A percentile compares a stretch with the other conserved stretches of the same genome.
phyloP scores from a whole-genome alignment of 2,888 invertebrate genomes.

The Tigriopus californicus region DNA sequence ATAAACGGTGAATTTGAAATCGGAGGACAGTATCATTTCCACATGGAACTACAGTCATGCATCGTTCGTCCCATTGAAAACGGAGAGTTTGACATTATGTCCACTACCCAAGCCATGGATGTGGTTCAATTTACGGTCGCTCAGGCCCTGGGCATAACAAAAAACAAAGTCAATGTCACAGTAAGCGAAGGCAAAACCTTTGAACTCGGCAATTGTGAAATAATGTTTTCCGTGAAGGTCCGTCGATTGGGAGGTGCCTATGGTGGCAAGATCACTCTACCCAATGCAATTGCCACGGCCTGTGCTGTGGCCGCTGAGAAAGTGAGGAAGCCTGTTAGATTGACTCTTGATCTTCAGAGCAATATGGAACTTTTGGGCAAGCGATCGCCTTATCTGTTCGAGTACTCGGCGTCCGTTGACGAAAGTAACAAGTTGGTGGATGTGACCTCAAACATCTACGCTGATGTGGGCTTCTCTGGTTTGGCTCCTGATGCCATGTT shows the following conservation, averaged over 20 bases:
- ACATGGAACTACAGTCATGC: slow-evolving; percentile 52
- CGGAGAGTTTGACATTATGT: slow-evolving; percentile 27
- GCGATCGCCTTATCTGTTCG: slow-evolving; percentile 19
- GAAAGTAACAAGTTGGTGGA: slow-evolving; percentile 25
- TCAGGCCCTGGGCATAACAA: slow-evolving; percentile 35
- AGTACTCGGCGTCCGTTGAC: slow-evolving; percentile 22
- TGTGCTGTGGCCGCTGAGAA: slow-evolving; percentile 48
- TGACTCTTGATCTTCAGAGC: slow-evolving; percentile 47
- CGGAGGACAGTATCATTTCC: slow-evolving; percentile 50
- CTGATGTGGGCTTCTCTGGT: slow-evolving; percentile 32
- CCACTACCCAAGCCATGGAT: slow-evolving; percentile 44
- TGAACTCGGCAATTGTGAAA: too few species aligned
- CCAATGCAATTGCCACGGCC: slow-evolving; percentile 38
- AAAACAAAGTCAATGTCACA: slow-evolving; percentile 32
- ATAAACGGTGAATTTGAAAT: slow-evolving; percentile 30
- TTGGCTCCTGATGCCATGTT: slow-evolving; percentile 34
- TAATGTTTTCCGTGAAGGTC: too few species aligned
- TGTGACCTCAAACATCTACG: slow-evolving; percentile 34
- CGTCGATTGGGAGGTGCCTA: slow-evolving; percentile 56
- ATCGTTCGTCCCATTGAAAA: slow-evolving; percentile 48
- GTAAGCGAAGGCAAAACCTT: too few species aligned
- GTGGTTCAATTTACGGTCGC: slow-evolving; percentile 38
- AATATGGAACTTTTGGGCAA: slow-evolving; percentile 36
- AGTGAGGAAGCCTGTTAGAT: slow-evolving; percentile 45
- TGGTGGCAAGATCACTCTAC: slow-evolving; percentile 50